phyloP scores from a whole-genome alignment of 2,888 invertebrate species.

The Drepanosiphum platanoidis region DNA sequence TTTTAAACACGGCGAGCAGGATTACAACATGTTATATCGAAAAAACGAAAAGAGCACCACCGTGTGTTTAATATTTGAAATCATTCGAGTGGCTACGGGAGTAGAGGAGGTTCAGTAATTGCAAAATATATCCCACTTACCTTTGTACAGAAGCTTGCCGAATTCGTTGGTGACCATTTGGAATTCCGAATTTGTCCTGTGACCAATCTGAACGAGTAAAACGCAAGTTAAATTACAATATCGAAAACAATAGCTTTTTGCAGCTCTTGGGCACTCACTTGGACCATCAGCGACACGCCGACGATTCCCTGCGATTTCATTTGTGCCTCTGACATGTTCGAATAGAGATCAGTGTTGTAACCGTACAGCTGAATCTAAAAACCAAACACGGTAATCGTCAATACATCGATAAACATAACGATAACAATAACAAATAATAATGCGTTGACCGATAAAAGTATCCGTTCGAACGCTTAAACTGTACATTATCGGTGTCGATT shows the following conservation, averaged over 20 bases:
- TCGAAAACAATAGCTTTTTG: too few species aligned
- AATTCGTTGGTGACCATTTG: slow-evolving; percentile 88
- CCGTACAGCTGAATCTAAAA: slow-evolving; percentile 96
- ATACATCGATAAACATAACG: too few species aligned
- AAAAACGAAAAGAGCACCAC: too few species aligned
- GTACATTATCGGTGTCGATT: too few species aligned
- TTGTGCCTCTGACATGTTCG: slow-evolving; percentile 95
- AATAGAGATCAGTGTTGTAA: slow-evolving; percentile 95
- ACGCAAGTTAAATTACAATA: not conserved
- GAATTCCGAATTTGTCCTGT: slow-evolving; percentile 85
- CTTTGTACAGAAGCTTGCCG: slow-evolving; percentile 85
- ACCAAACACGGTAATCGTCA: too few species aligned
- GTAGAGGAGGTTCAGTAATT: too few species aligned
- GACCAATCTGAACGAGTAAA: slow-evolving; percentile 78
- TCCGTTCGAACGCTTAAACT: too few species aligned
- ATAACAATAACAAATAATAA: not conserved
- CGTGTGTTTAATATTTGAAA: too few species aligned
- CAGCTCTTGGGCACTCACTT: slow-evolving; percentile 77
- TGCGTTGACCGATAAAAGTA: not conserved
- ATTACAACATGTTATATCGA: too few species aligned
- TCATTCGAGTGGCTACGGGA: too few species aligned
- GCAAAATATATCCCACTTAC: slow-evolving; percentile 69
- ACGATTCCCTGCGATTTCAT: slow-evolving; percentile 97
- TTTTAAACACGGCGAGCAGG: too few species aligned
- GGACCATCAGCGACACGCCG: slow-evolving; percentile 93